phyloP scores from a whole-genome alignment of 2,113 vertebrate species.

The Larimichthys crocea region DNA sequence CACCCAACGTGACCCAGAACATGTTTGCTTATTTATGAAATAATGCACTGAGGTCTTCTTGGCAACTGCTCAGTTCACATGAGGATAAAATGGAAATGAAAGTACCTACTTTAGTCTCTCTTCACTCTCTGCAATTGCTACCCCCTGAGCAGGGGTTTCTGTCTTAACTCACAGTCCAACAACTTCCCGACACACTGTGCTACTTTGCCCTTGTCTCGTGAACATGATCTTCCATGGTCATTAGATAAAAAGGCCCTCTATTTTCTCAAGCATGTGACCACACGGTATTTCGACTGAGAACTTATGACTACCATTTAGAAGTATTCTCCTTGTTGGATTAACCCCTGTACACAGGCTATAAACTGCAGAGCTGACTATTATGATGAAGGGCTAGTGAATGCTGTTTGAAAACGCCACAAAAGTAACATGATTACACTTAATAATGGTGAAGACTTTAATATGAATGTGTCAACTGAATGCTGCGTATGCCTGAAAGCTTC shows the following conservation, averaged over 20 bases:
- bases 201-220: slow-evolving; percentile 52
- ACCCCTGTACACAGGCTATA: slow-evolving; percentile 11
- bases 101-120: slow-evolving; percentile 3
- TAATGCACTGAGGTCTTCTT: not conserved
- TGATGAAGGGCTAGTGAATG: not conserved
- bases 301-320: slow-evolving; percentile 54
- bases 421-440: not conserved
- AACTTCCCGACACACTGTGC: slow-evolving; percentile 7
- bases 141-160: slow-evolving; percentile 12
- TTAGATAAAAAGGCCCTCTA: slow-evolving; percentile 57
- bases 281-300: slow-evolving; percentile 44
- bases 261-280: slow-evolving; percentile 66
- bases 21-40: not conserved
- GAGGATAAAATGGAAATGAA: slow-evolving; percentile 8
- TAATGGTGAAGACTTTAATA: not conserved
- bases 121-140: slow-evolving; percentile 11
- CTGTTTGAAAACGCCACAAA: not conserved
- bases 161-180: slow-evolving; percentile 20
- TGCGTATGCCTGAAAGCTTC: not conserved
- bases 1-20: not conserved
- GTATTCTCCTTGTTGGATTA: slow-evolving; percentile 18
- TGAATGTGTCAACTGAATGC: not conserved
- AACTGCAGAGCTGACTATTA: not conserved
- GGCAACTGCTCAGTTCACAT: not conserved
- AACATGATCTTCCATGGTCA: slow-evolving; percentile 52